Evolutionary conservation across 2,888 invertebrate genomes (phyloP), one percentile per base, ranked within the genome.

Genomic region (Netelia virgata): DNA sequence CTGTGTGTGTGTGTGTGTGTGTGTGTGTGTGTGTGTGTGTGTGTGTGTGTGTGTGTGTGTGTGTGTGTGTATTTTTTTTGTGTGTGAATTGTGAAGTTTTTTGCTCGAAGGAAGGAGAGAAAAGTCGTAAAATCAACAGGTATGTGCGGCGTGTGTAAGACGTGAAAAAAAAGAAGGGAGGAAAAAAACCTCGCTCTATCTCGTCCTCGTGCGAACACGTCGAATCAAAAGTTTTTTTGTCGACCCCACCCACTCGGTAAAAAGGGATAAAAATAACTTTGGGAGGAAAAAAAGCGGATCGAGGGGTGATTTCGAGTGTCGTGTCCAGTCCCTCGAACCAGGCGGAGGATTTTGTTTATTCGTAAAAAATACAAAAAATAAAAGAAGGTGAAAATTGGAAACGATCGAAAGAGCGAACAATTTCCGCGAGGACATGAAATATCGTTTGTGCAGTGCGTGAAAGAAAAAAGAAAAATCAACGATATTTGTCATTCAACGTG

Each of bases 91-190:
- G 18, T 57, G 55, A 57, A 57, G 55, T 57, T 47, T 57, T 57
- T 28, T 28, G 3, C 16, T 57, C 16, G 16, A 57, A 43, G 23
- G 61, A 41, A 70, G 55, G 36, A 59, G 64, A 63, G 59, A 43
- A 61, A 57, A 61, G 57, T 43, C 78, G 79, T 77, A 79, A 86
- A 87, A 81, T 87, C 86, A 86, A 87, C 87, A 86, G 84, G 86
- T 86, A 74, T 63, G 83, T 80, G 69, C 28, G 20, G 16, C 9
- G 73, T 83, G 81, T 86, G 74, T 14, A 64, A 75, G 53, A 82
- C 78, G 53, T 81, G 41, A 84, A 82, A 83, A 69, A 83, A 82
- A 80, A 79, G 20, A 18, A 14, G 10, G 41, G 8, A 20, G 28
- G 28, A 59, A 59, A 72, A 63, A 43, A 63, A 16, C 18, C 11